phyloP scores from a whole-genome alignment of 1,140 invertebrate species.

The Schlechtendalia chinensis region DNA sequence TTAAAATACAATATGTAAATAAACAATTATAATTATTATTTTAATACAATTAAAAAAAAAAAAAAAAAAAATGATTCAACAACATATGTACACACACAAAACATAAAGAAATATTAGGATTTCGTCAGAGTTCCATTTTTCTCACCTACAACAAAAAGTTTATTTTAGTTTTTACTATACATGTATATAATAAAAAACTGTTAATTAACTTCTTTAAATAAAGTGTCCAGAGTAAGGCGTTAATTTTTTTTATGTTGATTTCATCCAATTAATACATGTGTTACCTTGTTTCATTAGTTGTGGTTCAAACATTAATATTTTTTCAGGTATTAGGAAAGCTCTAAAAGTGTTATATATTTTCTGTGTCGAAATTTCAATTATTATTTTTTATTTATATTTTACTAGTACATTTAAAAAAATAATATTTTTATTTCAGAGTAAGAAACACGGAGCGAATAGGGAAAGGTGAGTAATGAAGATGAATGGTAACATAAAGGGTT shows the following conservation, averaged over 20 bases:
- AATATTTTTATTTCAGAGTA: no score
- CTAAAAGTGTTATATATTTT: no score
- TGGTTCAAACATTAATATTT: no score
- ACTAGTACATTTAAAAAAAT: no score
- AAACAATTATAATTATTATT: slow-evolving; percentile 24
- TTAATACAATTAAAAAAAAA: neutral
- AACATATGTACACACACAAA: slow-evolving; percentile 6
- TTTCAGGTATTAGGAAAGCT: no score
- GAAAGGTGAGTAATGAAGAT: no score
- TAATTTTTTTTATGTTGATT: neutral
- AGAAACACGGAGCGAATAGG: no score
- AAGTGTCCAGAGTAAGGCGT: neutral
- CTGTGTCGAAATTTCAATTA: no score
- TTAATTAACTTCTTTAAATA: neutral
- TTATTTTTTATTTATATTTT: no score
- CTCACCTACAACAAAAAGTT: neutral
- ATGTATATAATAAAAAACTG: neutral
- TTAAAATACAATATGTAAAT: neutral
- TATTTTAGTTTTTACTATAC: neutral
- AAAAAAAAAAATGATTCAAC: slow-evolving; percentile 23
- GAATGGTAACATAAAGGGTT: no score
- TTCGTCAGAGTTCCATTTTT: slow-evolving; percentile 26
- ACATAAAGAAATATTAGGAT: slow-evolving; percentile 7
- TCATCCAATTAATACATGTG: no score
- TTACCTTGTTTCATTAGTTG: no score